Evolutionary conservation across 1,140 invertebrate genomes (phyloP).

Genomic region (Panagrolaimus sp.): DNA sequence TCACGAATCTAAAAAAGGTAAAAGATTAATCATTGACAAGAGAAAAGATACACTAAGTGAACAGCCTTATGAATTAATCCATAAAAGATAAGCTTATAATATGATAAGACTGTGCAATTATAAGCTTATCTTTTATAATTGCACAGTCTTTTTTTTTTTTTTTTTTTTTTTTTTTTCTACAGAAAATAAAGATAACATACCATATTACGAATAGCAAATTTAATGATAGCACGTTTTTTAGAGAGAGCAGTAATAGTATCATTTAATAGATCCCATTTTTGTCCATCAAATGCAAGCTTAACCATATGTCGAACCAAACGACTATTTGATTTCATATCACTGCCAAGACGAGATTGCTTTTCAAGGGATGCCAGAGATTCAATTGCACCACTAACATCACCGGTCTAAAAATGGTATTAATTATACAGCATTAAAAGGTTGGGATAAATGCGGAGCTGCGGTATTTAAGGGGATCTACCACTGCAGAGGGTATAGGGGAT

Average conservation of each 20-base stretch:
- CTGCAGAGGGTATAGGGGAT: no score
- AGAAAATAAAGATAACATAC: conserved; percentile 62
- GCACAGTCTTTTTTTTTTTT: no score
- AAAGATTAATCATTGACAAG: neutral
- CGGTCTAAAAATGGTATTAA: conserved; percentile 63
- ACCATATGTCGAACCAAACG: conserved; percentile 87
- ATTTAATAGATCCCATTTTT: conserved; percentile 84
- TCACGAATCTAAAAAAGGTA: conserved; percentile 69
- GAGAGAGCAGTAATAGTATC: conserved; percentile 86
- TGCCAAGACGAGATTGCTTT: conserved; percentile 87
- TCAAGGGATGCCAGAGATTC: conserved; percentile 83
- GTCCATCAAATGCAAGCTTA: conserved; percentile 84
- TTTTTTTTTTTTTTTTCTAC: no score
- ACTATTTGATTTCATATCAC: conserved; percentile 89
- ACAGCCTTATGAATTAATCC: no score
- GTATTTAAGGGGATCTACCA: no score
- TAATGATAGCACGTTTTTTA: conserved; percentile 89
- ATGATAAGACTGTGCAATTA: no score
- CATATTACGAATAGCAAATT: conserved; percentile 90
- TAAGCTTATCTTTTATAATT: no score
- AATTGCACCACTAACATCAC: conserved; percentile 83
- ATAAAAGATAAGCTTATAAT: no score
- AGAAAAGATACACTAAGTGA: no score
- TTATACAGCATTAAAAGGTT: no score
- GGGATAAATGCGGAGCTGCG: no score